Conservation (phyloP, 2,113 vertebrate genomes). For the Rhinolophus ferrumequinum region DNA sequence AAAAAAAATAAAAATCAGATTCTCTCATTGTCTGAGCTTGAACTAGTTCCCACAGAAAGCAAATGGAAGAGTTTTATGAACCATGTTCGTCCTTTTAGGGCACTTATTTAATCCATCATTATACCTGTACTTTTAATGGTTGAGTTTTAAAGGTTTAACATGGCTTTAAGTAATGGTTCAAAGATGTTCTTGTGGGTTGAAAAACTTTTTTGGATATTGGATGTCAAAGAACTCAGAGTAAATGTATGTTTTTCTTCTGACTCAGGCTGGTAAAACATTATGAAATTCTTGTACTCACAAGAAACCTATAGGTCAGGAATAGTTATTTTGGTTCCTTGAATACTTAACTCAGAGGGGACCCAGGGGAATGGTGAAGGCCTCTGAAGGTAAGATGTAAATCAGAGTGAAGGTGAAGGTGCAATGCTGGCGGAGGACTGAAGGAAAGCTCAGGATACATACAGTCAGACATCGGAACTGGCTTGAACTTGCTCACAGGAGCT, state of each 20-base stretch:
- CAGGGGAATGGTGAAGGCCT: background rate
- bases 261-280: background rate
- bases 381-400: background rate
- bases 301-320: background rate
- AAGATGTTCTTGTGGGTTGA: background rate
- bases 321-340: background rate
- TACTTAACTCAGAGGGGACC: background rate
- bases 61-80: background rate
- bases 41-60: background rate
- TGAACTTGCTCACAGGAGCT: too few species aligned
- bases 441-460: background rate
- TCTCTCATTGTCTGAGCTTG: background rate
- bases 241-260: background rate
- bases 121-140: background rate
- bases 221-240: background rate
- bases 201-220: background rate
- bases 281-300: background rate
- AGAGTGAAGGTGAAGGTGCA: background rate
- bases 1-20: background rate
- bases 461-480: background rate
- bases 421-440: background rate
- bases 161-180: background rate
- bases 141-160: background rate
- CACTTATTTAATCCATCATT: background rate
- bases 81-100: background rate